Evolutionary conservation across 2,113 vertebrate genomes (phyloP), one percentile per base, ranked within the genome.

Genomic region (Alces alces): DNA sequence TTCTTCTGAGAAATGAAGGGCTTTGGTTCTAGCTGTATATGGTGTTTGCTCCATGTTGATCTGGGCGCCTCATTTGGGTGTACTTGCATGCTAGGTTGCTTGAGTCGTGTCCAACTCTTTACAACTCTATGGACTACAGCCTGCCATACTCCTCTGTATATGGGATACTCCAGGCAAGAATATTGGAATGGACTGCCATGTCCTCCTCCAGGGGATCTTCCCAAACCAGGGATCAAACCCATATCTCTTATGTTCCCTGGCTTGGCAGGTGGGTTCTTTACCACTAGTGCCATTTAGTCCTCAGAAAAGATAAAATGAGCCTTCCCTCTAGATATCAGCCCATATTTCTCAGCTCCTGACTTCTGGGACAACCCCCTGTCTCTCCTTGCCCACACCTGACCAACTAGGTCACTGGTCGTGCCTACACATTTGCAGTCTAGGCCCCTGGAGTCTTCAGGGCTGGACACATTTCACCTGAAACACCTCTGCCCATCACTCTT

Each of bases 401-500:
- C 66, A 60, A 12, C 16, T 3, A 43, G 66, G 52, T 64, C 14
- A 28, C 50, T 58, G 45, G 52, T 7, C 0, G 0, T 83, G 92
- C 97, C 43, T 50, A 84, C 88, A 93, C n/a, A 50, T 84, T 55
- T 82, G n/a, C 28, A 96, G 50, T 39, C 58, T 47, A 7, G 7
- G 16, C 16, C 57, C 50, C 33, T 36, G 1, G 9, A 16, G 73
- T 97, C 95, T 47, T 95, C 33, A 89, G 54, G 17, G 43, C 96
- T 98, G 97, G 97, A 93, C 78, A 25, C 61, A 92, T 87, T 95
- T 97, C 97, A 86, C 43, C 90, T 6, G 30, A 94, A 85, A 76
- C 70, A 33, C 21, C 58, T 88, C 88, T 57, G 70, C 76, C 92
- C 85, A 83, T 82, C 73, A 82, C 55, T 89, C 80, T 96, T 80